Evolutionary conservation across 2,888 invertebrate genomes (phyloP).

Genomic region (Heterodera filipjevi): DNA sequence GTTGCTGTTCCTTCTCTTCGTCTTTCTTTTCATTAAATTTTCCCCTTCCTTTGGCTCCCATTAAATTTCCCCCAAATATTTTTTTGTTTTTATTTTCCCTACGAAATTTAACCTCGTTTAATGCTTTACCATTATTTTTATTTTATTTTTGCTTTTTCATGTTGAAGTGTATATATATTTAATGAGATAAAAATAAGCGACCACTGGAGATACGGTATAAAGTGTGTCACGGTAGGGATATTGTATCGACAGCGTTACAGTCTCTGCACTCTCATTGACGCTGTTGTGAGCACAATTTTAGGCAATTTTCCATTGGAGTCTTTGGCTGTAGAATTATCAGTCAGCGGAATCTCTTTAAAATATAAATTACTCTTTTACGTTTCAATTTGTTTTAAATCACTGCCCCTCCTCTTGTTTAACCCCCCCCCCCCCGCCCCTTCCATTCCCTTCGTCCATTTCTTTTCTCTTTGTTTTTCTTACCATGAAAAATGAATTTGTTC

Average conservation of each 20-base stretch:
- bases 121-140: no score
- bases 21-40: slow-evolving; percentile 10
- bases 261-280: slow-evolving; percentile 18
- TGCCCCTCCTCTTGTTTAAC: no score
- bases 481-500: not conserved
- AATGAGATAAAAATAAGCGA: no score
- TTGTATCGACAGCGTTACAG: not conserved
- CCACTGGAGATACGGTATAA: no score
- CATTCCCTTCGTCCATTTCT: no score
- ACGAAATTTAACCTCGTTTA: no score
- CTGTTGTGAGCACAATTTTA: slow-evolving; percentile 24
- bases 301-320: not conserved
- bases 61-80: not conserved
- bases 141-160: not conserved
- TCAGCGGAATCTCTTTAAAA: not conserved
- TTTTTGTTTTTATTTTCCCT: not conserved
- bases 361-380: not conserved
- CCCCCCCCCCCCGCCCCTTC: no score
- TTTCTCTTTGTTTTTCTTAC: not conserved
- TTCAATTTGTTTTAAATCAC: no score
- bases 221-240: not conserved
- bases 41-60: slow-evolving; percentile 11
- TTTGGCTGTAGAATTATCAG: not conserved
- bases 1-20: slow-evolving; percentile 26
- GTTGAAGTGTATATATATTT: no score